Evolutionary conservation across 1,140 invertebrate species (phyloP).

Genomic region (Ectropis grisescens): DNA sequence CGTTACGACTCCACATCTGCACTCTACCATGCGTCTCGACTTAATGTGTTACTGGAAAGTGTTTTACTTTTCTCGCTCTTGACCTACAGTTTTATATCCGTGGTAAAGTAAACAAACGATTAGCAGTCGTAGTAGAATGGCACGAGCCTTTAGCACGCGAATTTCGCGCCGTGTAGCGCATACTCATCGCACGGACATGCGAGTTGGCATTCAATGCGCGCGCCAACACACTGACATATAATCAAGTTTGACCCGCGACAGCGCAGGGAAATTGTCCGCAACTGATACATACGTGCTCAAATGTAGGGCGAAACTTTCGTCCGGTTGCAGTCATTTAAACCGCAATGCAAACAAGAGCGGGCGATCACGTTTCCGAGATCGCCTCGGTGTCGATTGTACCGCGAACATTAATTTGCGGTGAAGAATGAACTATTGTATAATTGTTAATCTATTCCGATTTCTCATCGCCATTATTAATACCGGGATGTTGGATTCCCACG

Average conservation of each 20-base stretch:
- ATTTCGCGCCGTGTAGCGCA: constrained; percentile 41
- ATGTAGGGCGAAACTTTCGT: constrained; percentile 61
- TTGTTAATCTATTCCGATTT: constrained; percentile 29
- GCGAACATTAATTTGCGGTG: constrained; percentile 32
- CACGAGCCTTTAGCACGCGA: constrained; percentile 33
- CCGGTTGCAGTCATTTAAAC: constrained; percentile 38
- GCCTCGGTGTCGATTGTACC: constrained; percentile 1
- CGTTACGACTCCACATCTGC: no score
- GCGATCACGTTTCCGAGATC: constrained; percentile 46
- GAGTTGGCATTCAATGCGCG: constrained; percentile 54
- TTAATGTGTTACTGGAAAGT: no score
- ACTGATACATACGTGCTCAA: constrained; percentile 39
- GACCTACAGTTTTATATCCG: no score
- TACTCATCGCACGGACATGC: constrained; percentile 21
- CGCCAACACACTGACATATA: constrained; percentile 42
- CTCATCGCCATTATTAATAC: constrained; percentile 1
- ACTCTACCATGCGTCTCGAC: no score
- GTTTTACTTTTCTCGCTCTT: no score
- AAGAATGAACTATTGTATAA: constrained; percentile 27
- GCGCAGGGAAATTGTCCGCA: constrained; percentile 44
- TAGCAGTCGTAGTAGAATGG: constrained; percentile 23
- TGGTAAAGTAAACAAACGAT: constrained; percentile 21
- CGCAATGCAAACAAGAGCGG: constrained; percentile 53
- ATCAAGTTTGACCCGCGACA: constrained; percentile 38
- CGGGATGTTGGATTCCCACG: constrained; percentile 31